These are phyloP conservation scores for Dryobota labecula DNA, from an alignment of 2,888 invertebrate genomes.

Conservation along the genomic window DNA sequence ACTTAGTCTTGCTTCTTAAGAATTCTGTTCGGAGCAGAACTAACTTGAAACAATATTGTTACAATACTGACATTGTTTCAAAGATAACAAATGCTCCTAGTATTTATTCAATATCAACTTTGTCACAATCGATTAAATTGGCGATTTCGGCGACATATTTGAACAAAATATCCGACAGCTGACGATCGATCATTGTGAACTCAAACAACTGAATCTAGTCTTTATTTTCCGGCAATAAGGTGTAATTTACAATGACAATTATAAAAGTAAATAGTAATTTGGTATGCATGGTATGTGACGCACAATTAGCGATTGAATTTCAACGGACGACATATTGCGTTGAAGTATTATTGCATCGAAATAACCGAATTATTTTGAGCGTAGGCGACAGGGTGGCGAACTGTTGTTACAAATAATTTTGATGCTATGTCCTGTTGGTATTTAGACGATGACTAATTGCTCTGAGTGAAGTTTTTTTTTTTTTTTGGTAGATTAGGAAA, in stretches of 20 bases:
- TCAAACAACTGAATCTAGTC: slow-evolving; percentile 1
- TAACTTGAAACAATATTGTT: slow-evolving; percentile 15
- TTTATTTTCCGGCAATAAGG: not conserved
- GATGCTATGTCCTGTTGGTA: slow-evolving; percentile 7
- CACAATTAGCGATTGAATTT: slow-evolving; percentile 58
- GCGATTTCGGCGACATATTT: slow-evolving; percentile 44
- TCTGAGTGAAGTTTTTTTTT: too few species aligned
- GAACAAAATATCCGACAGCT: slow-evolving; percentile 41
- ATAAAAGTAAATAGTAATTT: slow-evolving; percentile 48
- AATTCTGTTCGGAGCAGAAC: slow-evolving; percentile 18
- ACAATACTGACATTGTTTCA: slow-evolving; percentile 36
- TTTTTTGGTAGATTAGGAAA: too few species aligned
- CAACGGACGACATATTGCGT: slow-evolving; percentile 46
- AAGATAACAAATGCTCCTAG: not conserved
- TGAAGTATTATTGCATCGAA: slow-evolving; percentile 49
- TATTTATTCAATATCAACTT: slow-evolving; percentile 32
- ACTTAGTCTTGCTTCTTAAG: slow-evolving; percentile 5
- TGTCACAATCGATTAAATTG: slow-evolving; percentile 33
- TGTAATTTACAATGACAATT: slow-evolving; percentile 15
- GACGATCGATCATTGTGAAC: slow-evolving; percentile 19
- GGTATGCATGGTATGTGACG: slow-evolving; percentile 45
- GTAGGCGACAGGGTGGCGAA: slow-evolving; percentile 16
- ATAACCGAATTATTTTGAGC: slow-evolving; percentile 54
- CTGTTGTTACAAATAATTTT: slow-evolving; percentile 13
- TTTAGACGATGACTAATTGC: too few species aligned